Evolutionary conservation across 2,888 invertebrate species (phyloP).

Genomic region (Tribolium freemani): DNA sequence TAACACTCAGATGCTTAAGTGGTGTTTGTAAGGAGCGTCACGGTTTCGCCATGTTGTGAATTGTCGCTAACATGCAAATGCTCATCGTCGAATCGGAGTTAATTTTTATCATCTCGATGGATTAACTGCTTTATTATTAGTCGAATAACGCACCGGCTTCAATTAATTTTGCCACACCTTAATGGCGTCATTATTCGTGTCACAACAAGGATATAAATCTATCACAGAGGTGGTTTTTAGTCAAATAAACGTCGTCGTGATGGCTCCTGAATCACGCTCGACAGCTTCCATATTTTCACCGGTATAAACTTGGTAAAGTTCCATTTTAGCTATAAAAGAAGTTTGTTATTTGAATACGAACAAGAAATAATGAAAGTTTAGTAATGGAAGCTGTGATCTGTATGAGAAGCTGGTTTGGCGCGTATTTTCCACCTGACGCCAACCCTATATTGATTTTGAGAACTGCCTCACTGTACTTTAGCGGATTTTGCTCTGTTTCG

Average conservation of each 20-base stretch:
- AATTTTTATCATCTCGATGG: conserved; percentile 9
- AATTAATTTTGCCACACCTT: conserved; percentile 43
- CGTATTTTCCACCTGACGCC: conserved; percentile 63
- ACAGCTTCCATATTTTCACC: conserved; percentile 57
- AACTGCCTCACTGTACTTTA: conserved; percentile 33
- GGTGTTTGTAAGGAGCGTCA: background rate
- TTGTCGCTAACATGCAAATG: background rate
- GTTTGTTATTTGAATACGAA: conserved; percentile 65
- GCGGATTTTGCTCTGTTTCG: conserved; percentile 25
- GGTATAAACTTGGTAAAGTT: conserved; percentile 57
- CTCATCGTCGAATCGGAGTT: background rate
- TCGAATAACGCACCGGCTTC: conserved; percentile 34
- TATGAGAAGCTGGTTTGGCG: conserved; percentile 59
- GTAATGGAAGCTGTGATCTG: conserved; percentile 62
- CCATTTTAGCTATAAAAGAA: conserved; percentile 62
- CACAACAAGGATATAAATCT: conserved; percentile 49
- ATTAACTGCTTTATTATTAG: conserved; percentile 35
- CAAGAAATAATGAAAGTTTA: conserved; percentile 64
- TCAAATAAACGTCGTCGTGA: conserved; percentile 55
- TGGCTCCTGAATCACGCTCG: conserved; percentile 54
- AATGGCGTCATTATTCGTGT: conserved; percentile 46
- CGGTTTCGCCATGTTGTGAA: background rate
- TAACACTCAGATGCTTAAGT: background rate
- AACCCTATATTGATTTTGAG: conserved; percentile 59
- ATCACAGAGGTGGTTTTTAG: conserved; percentile 48